Conservation (phyloP, 2,888 invertebrate species). For the Ophioninae sp. region DNA sequence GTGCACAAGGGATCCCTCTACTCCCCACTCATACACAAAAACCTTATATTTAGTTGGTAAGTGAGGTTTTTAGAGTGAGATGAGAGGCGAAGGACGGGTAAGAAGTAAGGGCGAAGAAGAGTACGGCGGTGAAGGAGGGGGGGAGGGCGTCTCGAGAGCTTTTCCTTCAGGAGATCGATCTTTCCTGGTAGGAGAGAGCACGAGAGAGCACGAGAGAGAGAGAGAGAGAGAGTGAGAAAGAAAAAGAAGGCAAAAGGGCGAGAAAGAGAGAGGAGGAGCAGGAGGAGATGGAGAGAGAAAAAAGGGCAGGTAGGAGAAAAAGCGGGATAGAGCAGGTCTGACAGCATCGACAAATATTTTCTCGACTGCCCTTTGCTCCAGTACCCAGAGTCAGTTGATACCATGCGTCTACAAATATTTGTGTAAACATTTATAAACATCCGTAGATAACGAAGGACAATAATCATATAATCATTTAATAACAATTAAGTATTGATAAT, state of each 20-base stretch:
- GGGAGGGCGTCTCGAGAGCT: slow-evolving; percentile 60
- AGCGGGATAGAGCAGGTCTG: slow-evolving; percentile 45
- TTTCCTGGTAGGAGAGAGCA: slow-evolving; percentile 25
- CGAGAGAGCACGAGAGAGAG: too few relatives aligned
- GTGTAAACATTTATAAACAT: not conserved
- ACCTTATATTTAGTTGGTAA: slow-evolving; percentile 57
- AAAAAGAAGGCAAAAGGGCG: not conserved
- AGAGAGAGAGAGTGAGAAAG: slow-evolving; percentile 17
- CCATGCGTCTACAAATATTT: slow-evolving; percentile 8
- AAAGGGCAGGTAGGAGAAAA: too few relatives aligned
- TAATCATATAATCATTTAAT: too few relatives aligned
- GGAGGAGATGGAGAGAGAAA: too few relatives aligned
- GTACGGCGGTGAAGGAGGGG: slow-evolving; percentile 18
- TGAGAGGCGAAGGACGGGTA: slow-evolving; percentile 22
- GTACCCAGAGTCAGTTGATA: slow-evolving; percentile 35
- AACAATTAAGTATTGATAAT: too few relatives aligned
- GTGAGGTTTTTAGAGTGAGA: slow-evolving; percentile 58
- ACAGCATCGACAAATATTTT: slow-evolving; percentile 63
- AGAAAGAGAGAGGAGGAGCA: slow-evolving; percentile 26
- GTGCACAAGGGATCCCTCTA: slow-evolving; percentile 37
- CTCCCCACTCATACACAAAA: slow-evolving; percentile 15
- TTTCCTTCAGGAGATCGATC: slow-evolving; percentile 57
- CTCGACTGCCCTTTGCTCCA: slow-evolving; percentile 49
- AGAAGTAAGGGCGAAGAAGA: not conserved
- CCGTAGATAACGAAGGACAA: too few relatives aligned